A percentile compares a stretch with the other conserved stretches of the same genome.
phyloP scores from a whole-genome alignment of 1,140 invertebrate genomes.

The Danaus plexippus region DNA sequence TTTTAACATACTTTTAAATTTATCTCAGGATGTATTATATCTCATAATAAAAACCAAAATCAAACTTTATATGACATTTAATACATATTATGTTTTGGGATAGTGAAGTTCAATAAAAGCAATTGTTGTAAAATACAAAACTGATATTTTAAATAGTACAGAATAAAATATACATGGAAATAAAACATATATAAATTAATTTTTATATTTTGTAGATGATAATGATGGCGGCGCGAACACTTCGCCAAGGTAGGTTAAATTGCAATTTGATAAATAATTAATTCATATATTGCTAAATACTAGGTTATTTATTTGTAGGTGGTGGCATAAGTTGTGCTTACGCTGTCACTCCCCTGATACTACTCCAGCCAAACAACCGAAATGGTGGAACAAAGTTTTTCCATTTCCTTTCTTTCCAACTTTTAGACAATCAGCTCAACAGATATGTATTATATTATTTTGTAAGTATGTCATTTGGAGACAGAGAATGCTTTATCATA shows the following conservation, averaged over 20 bases:
- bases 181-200: not conserved
- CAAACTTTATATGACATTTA: too few relatives aligned
- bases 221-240: conserved; percentile 13
- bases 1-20: too few relatives aligned
- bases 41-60: too few relatives aligned
- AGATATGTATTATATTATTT: conserved; percentile 79
- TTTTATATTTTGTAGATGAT: conserved; percentile 20
- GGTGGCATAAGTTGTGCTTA: conserved; percentile 60
- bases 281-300: not conserved
- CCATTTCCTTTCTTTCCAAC: conserved; percentile 86
- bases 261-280: not conserved
- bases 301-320: conserved; percentile 32
- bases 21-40: too few relatives aligned
- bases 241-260: conserved; percentile 11
- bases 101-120: too few relatives aligned
- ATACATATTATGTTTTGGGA: too few relatives aligned
- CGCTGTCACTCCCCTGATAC: conserved; percentile 71
- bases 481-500: not conserved
- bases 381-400: conserved; percentile 79
- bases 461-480: conserved; percentile 56
- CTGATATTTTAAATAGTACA: too few relatives aligned
- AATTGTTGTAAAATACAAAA: too few relatives aligned
- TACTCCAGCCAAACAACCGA: conserved; percentile 81
- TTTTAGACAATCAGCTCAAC: conserved; percentile 82
- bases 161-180: conserved; percentile 4